Conservation (phyloP, 2,113 vertebrate species). For the Microcebus lehilahytsara region DNA sequence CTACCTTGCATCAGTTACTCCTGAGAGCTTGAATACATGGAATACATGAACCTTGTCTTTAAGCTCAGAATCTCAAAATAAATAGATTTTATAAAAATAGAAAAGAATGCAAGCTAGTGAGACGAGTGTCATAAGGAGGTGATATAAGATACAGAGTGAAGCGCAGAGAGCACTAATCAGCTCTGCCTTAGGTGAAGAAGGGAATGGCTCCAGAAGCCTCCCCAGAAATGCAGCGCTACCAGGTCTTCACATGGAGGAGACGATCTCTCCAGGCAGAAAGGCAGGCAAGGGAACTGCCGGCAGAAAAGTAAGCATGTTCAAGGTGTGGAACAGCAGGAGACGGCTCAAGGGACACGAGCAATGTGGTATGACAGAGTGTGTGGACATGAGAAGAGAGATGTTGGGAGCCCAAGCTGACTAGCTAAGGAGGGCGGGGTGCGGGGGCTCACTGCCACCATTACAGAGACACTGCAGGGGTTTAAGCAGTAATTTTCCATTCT, state of each 20-base stretch:
- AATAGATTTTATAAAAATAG: slow-evolving; percentile 1
- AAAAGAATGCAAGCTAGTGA: neutral
- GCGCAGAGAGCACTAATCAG: neutral
- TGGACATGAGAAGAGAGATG: neutral
- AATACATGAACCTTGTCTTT: neutral
- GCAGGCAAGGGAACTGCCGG: neutral
- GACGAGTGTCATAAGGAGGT: neutral
- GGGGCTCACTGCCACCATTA: neutral
- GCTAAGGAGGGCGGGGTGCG: neutral
- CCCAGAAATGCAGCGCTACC: neutral
- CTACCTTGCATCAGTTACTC: neutral
- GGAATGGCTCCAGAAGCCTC: neutral
- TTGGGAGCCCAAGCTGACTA: neutral
- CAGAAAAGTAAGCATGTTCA: neutral
- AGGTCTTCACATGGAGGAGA: neutral
- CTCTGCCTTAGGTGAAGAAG: neutral
- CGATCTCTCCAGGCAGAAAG: neutral
- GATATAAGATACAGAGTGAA: neutral
- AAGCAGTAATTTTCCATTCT: neutral
- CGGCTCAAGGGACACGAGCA: neutral
- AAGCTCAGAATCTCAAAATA: neutral
- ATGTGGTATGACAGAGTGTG: neutral
- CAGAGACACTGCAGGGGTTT: neutral
- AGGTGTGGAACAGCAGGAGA: neutral
- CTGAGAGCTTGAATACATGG: neutral